Evolutionary conservation across 1,140 invertebrate species (phyloP).

Genomic region (Hylaeus anthracinus): DNA sequence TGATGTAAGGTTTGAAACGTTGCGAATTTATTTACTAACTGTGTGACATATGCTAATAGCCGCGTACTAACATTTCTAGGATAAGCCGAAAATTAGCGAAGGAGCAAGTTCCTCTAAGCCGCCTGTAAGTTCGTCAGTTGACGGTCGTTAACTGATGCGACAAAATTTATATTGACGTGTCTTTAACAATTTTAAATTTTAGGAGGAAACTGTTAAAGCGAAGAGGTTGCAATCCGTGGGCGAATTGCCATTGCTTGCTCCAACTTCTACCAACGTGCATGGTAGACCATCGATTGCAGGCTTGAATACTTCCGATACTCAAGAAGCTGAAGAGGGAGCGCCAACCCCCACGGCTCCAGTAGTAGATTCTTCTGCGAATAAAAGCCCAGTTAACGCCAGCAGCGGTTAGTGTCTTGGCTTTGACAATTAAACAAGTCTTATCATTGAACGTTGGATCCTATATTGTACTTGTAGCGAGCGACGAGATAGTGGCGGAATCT

Average conservation of each 20-base stretch:
- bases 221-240: constrained; percentile 75
- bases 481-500: constrained; percentile 87
- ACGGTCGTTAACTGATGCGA: background rate
- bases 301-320: constrained; percentile 71
- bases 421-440: background rate
- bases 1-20: constrained; percentile 66
- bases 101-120: constrained; percentile 76
- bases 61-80: constrained; percentile 68
- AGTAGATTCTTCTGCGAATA: constrained; percentile 71
- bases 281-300: constrained; percentile 73
- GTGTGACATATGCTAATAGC: constrained; percentile 38
- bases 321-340: constrained; percentile 72
- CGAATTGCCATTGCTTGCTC: constrained; percentile 64
- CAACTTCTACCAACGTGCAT: constrained; percentile 68
- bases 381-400: constrained; percentile 73
- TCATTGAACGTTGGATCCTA: background rate
- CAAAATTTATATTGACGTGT: background rate
- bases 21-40: constrained; percentile 15
- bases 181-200: constrained; percentile 14
- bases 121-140: constrained; percentile 71
- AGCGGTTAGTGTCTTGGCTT: constrained; percentile 67
- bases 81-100: constrained; percentile 74
- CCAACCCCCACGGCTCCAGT: constrained; percentile 54
- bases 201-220: constrained; percentile 72
- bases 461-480: constrained; percentile 72